Evolutionary conservation across 2,888 invertebrate species (phyloP).

Genomic region (Andrena trimmerana): DNA sequence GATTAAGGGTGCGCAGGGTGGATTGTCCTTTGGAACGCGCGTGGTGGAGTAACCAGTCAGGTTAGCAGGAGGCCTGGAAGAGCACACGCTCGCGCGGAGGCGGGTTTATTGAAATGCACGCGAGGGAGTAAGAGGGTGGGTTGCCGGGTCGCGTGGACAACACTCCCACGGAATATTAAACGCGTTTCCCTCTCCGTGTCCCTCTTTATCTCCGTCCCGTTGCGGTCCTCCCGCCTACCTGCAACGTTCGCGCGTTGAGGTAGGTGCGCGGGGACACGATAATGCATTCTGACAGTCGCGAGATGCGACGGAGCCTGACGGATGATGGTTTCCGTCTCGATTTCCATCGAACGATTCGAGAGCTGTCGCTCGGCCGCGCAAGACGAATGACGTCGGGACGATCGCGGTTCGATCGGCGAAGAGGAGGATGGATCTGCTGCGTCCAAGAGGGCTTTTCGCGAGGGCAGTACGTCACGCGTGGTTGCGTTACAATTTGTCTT

Average conservation of each 20-base stretch:
- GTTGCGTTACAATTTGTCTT: constrained; percentile 42
- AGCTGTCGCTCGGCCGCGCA: not conserved
- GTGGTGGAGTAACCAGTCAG: not conserved
- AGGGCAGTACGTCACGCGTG: not conserved
- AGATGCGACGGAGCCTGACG: constrained; percentile 6
- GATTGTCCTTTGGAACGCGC: too few species aligned
- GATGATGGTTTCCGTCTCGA: constrained; percentile 25
- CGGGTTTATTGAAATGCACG: constrained; percentile 77
- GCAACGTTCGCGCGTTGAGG: constrained; percentile 69
- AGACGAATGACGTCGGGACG: constrained; percentile 35
- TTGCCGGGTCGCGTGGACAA: constrained; percentile 82
- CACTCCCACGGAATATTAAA: constrained; percentile 81
- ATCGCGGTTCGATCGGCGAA: constrained; percentile 21
- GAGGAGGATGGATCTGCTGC: constrained; percentile 9
- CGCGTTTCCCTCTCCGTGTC: constrained; percentile 45
- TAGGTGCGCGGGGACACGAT: constrained; percentile 61
- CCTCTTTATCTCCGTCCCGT: constrained; percentile 34
- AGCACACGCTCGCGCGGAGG: constrained; percentile 61
- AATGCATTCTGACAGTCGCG: constrained; percentile 25
- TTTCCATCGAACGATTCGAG: constrained; percentile 19
- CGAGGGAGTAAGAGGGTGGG: constrained; percentile 68
- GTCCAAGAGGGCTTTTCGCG: not conserved
- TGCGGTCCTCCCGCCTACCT: constrained; percentile 70
- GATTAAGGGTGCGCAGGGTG: too few species aligned
- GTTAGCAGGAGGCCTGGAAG: constrained; percentile 23